phyloP scores from a whole-genome alignment of 2,888 invertebrate genomes.

The Deladenus siricidicola region DNA sequence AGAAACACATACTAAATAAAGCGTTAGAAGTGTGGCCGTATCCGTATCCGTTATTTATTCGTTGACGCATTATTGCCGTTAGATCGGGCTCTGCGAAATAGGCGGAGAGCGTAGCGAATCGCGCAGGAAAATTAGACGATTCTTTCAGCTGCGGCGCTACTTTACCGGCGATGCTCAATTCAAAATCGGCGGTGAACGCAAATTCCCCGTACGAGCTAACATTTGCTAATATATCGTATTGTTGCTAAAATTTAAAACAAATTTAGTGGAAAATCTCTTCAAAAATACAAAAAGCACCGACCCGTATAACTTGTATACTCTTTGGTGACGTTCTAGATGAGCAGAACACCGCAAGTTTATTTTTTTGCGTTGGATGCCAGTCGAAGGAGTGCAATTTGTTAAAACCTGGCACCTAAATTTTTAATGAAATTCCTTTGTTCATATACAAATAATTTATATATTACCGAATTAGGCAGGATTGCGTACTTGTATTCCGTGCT shows the following conservation, averaged over 20 bases:
- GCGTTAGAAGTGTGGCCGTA: constrained; percentile 17
- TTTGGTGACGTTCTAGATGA: constrained; percentile 3
- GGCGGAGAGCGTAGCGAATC: background rate
- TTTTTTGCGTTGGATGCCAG: constrained; percentile 13
- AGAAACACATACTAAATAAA: constrained; percentile 2
- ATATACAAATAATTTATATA: background rate
- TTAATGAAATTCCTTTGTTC: background rate
- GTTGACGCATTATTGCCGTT: background rate
- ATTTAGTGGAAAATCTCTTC: background rate
- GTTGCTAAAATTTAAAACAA: constrained; percentile 3
- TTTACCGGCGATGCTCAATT: constrained; percentile 6
- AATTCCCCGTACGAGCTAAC: constrained; percentile 13
- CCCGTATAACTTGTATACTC: constrained; percentile 8
- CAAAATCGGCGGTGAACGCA: background rate
- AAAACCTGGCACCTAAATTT: constrained; percentile 10
- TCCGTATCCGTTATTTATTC: constrained; percentile 14
- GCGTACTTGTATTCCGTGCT: background rate
- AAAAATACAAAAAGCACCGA: background rate
- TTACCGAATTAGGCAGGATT: constrained; percentile 1
- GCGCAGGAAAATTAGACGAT: background rate
- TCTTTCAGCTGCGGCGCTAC: background rate
- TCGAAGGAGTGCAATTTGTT: constrained; percentile 11
- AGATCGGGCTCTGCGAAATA: constrained; percentile 4
- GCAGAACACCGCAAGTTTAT: constrained; percentile 5
- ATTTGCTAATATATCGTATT: background rate